Evolutionary conservation across 2,888 invertebrate genomes (phyloP).

Genomic region (Tinea semifulvella): DNA sequence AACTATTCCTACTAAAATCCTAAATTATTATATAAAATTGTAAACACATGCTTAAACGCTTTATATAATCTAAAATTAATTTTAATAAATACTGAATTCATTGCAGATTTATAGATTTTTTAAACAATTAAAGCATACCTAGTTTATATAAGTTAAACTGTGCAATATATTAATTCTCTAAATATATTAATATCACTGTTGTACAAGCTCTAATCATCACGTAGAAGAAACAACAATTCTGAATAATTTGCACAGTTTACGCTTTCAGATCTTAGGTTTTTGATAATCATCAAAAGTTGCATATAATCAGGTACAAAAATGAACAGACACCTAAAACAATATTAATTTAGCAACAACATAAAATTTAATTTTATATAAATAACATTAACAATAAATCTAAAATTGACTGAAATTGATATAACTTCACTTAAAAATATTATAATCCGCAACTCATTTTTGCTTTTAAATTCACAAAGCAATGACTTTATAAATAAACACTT

Average conservation of each 20-base stretch:
- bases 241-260: constrained; percentile 13
- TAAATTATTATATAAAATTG: constrained; percentile 53
- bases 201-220: constrained; percentile 41
- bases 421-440: constrained; percentile 52
- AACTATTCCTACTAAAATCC: constrained; percentile 42
- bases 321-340: constrained; percentile 9
- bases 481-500: no score
- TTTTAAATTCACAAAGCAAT: no score
- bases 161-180: constrained; percentile 28
- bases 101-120: constrained; percentile 40
- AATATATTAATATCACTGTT: constrained; percentile 46
- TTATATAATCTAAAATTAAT: constrained; percentile 48
- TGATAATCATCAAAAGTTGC: background rate
- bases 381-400: constrained; percentile 40
- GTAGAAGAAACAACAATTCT: constrained; percentile 5
- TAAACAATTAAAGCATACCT: constrained; percentile 40
- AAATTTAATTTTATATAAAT: constrained; percentile 11
- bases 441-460: constrained; percentile 24
- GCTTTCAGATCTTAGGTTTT: constrained; percentile 1
- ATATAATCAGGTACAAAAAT: constrained; percentile 7
- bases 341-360: background rate
- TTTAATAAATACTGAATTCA: constrained; percentile 56
- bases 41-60: constrained; percentile 49
- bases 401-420: constrained; percentile 66
- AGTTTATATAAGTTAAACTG: constrained; percentile 47